A percentile compares a stretch with the other conserved stretches of the same genome.
Evolutionary conservation across 2,797 vertebrate genomes (phyloP).

Genomic region (Poeciliopsis paucimaculata): DNA sequence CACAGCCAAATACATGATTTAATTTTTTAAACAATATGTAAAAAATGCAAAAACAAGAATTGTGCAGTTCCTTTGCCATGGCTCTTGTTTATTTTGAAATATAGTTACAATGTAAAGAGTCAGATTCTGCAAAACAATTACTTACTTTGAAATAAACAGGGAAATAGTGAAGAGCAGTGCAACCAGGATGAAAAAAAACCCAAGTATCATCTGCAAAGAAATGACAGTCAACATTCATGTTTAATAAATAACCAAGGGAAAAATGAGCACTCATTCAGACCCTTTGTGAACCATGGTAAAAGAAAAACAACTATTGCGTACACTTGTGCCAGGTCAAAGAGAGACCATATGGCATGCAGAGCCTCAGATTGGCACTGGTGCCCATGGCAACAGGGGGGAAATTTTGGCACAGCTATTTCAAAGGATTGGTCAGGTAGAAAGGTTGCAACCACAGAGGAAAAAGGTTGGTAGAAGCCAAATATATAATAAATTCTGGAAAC

Average conservation of each 20-base stretch:
- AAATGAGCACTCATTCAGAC: not conserved
- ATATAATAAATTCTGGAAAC: constrained; percentile 4
- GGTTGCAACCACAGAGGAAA: constrained; percentile 50
- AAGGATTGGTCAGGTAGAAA: constrained; percentile 36
- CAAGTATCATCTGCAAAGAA: constrained; percentile 88
- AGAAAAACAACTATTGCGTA: constrained; percentile 28
- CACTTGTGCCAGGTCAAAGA: constrained; percentile 53
- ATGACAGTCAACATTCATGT: constrained; percentile 1
- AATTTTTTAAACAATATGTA: not conserved
- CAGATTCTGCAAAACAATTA: constrained; percentile 38
- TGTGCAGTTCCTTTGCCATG: not conserved
- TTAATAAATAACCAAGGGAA: not conserved
- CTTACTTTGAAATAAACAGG: constrained; percentile 98
- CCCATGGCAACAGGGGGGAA: constrained; percentile 59
- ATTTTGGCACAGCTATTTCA: constrained; percentile 48
- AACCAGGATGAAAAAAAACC: constrained; percentile 92
- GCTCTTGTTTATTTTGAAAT: not conserved
- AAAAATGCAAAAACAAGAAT: not conserved
- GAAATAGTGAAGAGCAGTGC: constrained; percentile 92
- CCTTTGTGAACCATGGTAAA: constrained; percentile 7
- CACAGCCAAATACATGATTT: constrained; percentile 4
- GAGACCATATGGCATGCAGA: constrained; percentile 70
- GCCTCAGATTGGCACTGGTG: constrained; percentile 58
- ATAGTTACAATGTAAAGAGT: not conserved
- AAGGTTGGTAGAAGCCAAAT: constrained; percentile 53